Conservation (phyloP, 2,888 invertebrate species). For the Desoria tigrina region DNA sequence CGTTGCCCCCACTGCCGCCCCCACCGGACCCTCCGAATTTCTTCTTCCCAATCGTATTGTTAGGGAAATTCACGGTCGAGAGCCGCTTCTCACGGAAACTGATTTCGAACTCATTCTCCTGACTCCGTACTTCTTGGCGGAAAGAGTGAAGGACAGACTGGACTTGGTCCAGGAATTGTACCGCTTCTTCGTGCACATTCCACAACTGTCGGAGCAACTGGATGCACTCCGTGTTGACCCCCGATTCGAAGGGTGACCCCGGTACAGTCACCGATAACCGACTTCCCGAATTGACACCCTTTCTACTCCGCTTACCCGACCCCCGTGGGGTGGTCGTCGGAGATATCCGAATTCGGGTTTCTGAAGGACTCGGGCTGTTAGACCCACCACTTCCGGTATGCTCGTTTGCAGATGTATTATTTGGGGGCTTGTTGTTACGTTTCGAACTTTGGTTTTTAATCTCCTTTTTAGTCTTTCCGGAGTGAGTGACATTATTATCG, state of each 20-base stretch:
- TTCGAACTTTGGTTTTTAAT: too few species aligned
- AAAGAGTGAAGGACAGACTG: conserved; percentile 28
- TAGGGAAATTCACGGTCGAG: conserved; percentile 21
- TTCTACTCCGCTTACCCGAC: not conserved
- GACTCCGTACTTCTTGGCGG: conserved; percentile 34
- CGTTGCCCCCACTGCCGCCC: too few species aligned
- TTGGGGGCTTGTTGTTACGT: too few species aligned
- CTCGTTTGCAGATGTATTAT: too few species aligned
- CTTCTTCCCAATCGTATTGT: not conserved
- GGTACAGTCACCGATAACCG: conserved; percentile 16
- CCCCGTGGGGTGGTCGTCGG: not conserved
- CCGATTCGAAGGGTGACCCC: conserved; percentile 47
- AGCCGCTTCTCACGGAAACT: conserved; percentile 36
- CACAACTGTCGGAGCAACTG: conserved; percentile 51
- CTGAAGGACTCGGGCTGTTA: not conserved
- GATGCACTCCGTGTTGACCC: conserved; percentile 52
- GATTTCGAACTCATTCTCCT: conserved; percentile 42
- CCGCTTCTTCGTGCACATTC: conserved; percentile 51
- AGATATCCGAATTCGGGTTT: not conserved
- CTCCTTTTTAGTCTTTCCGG: too few species aligned
- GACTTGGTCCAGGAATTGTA: conserved; percentile 34
- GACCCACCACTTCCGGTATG: too few species aligned
- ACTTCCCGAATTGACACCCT: not conserved
- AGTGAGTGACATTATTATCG: too few species aligned
- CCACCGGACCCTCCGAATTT: conserved; percentile 4